These are phyloP conservation scores for Holacanthella duospinosa DNA, from an alignment of 2,888 invertebrate genomes.

Conservation along the genomic window DNA sequence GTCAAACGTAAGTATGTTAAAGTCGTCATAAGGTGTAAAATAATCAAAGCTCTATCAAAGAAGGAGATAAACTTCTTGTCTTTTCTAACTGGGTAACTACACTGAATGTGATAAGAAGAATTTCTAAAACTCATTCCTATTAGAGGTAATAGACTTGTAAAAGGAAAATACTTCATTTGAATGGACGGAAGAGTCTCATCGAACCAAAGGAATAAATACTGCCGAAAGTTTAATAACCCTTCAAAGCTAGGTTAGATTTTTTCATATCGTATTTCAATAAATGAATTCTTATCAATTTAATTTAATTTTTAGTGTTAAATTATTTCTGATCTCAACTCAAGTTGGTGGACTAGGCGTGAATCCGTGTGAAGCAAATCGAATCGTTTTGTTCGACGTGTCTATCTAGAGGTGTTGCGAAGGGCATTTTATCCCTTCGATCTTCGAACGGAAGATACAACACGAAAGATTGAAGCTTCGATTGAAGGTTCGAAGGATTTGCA, in stretches of 20 bases:
- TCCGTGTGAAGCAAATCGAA: conserved; percentile 90
- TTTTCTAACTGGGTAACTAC: conserved; percentile 94
- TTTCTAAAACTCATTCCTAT: conserved; percentile 55
- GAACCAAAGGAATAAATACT: conserved; percentile 71
- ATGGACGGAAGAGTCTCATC: conserved; percentile 85
- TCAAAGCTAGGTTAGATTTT: background rate
- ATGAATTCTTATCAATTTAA: background rate
- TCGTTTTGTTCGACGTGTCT: conserved; percentile 95
- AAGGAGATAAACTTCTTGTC: conserved; percentile 82
- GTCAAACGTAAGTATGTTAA: too few relatives aligned
- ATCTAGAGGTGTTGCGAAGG: too few relatives aligned
- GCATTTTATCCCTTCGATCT: too few relatives aligned
- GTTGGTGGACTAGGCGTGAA: conserved; percentile 98
- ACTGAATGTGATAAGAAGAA: conserved; percentile 84
- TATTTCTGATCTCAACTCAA: conserved; percentile 90
- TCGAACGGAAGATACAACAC: too few relatives aligned
- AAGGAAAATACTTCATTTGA: conserved; percentile 65
- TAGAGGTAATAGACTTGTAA: background rate
- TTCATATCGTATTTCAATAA: background rate
- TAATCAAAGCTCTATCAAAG: conserved; percentile 82
- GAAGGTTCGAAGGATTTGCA: too few relatives aligned
- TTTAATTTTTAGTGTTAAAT: conserved; percentile 46
- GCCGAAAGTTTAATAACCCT: conserved; percentile 69
- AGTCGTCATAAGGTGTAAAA: too few relatives aligned
- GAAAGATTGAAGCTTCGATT: too few relatives aligned